Evolutionary conservation across 2,797 vertebrate species (phyloP), one percentile per base, ranked within the genome.

Genomic region (Triplophysa bombifrons): DNA sequence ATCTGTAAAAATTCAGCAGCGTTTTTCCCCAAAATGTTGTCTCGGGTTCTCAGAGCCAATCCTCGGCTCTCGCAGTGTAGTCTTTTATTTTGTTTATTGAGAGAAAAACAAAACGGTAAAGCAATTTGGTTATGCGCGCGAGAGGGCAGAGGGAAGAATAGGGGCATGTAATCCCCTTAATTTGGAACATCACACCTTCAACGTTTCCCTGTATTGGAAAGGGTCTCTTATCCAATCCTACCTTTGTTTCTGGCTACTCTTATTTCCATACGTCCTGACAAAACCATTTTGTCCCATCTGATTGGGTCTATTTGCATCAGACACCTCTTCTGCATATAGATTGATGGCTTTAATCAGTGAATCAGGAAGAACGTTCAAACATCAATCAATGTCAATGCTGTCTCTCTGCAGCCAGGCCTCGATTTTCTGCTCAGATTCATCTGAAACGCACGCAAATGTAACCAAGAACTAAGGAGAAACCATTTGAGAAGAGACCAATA

Each of bases 271-370:
- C 91, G 92, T 93, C 92, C 95, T 95, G 94, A 96, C 94, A 98
- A 93, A 93, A 94, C 92, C 92, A 90, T 93, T 94, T 94, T 72
- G 94, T 95, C 95, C 94, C 94, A 96, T 94, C 94, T 96, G 95
- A 95, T 94, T 96, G 96, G 94, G 91, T 94, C 94, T 93, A 95
- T 96, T 97, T 96, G 93, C 94, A 95, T 95, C 81, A 93, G 95
- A 96, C 95, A 94, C 91, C 93, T 95, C 92, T 91, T 98, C 95
- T 97, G 95, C 96, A 97, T 98, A 94, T 95, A 96, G 96, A 98
- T 98, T 97, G 96, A 98, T 98, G 96, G 96, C 94, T 95, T 96
- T 97, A 97, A 98, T 97, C 96, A 97, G 93, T 91, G 64, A 97
- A 98, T 97, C 96, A 98, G 93, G 95, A 94, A 91, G 92, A 95